Evolutionary conservation across 2,888 invertebrate genomes (phyloP), one percentile per base, ranked within the genome.

Genomic region (Julus scandinavius): DNA sequence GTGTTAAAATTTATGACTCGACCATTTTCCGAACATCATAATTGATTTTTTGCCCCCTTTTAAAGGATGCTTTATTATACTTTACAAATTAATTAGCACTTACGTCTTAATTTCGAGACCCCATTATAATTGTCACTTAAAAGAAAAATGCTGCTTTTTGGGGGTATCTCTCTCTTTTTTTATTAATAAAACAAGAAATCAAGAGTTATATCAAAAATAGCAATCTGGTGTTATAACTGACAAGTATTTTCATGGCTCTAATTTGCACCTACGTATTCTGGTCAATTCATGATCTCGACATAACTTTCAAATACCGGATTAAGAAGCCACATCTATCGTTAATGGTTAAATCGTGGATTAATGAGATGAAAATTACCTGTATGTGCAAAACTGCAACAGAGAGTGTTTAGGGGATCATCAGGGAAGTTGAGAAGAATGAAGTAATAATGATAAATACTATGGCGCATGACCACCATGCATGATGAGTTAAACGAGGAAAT

Each of bases 361-460:
- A 38, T 80, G 38, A 38, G 80, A 38, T 80, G 29, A 38, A 80
- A 38, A 29, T 80, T 13, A 54, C 54, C 54, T 54, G 15, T 54
- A 54, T 29, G 6, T 80, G 80, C 15, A 6, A 38, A 6, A 38
- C 38, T 38, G 41, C 41, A 45, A 45, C 6, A 54, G 80, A 38
- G 38, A 7, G 3, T 29, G 38, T 29, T 63, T 4, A 29, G 38
- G 38, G 80, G 80, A 29, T 0, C 38, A 80, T 80, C 80, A 80
- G 80, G 80, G 80, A 80, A 80, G 13, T 80, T 2, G 0, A 72
- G 72, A 72, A 72, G 80, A 38, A 38, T 80, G 80, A 80, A 80
- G 80, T 80, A 80, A 80, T 80, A 80, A 80, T 80, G 80, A 80
- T 80, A 80, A 80, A 80, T n/a, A n/a, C n/a, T 80, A 29, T 38